Evolutionary conservation across 1,140 invertebrate genomes (phyloP), one percentile per base, ranked within the genome.

Genomic region (Anadara kagoshimensis): DNA sequence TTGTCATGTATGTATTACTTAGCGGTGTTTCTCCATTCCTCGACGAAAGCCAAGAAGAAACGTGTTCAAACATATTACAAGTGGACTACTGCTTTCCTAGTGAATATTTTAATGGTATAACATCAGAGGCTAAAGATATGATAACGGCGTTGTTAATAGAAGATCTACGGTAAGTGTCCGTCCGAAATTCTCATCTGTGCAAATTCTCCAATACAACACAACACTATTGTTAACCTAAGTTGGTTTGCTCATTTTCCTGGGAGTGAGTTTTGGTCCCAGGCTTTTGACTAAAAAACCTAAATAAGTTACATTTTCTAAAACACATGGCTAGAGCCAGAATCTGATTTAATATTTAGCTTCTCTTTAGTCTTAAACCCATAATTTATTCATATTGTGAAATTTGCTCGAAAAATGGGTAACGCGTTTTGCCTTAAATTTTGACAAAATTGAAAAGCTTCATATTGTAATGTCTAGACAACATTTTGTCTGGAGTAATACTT

Each of bases 31-130:
- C 94, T 12, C 94, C 95, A 8, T 96, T 95, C 88, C 87, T 95
- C 51, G 94, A 95, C 82, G 94, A 95, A 82, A 95, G 93, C 8
- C 91, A 94, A 56, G 94, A 95, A 85, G 94, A 95, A 89, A 95
- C 94, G 1, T 95, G 93, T 56, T 92, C 94, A 7, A 95, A 95
- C 85, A 95, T 95, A 78, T 90, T 95, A 0, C 94, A 94, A 80
- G 94, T 93, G 83, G 94, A 95, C 88, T 95, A 92, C 85, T 94
- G 94, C 81, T 95, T 95, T 85, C 94, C 94, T 16, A 92, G 94
- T n/a, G 94, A 95, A 85, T 94, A 94, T 86, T 95, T 95, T 88
- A 86, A 90, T 43, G 90, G 89, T 20, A 92, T 95, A 70, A 93
- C 93, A n/a, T 89, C 91, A 56, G 92, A 93, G 58, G 94, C 93